These are phyloP conservation scores for Rhipidura dahli DNA, from an alignment of 2,113 vertebrate species.

Conservation along the genomic window DNA sequence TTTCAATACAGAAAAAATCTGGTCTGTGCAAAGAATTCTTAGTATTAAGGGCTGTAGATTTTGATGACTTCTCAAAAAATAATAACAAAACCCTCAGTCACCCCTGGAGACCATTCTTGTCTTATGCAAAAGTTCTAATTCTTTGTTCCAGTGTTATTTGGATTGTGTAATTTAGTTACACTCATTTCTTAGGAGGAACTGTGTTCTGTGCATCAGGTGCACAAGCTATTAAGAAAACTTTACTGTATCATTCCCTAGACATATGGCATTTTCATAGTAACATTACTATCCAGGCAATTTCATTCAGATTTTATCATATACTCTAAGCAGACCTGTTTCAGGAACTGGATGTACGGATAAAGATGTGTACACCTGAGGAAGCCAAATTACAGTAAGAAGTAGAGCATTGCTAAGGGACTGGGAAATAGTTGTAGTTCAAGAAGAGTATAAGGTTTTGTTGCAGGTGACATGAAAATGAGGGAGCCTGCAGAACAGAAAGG, in stretches of 20 bases:
- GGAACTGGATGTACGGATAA: neutral
- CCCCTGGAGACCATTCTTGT: neutral
- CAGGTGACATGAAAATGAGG: neutral
- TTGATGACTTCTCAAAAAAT: neutral
- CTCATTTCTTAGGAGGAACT: neutral
- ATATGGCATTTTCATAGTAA: neutral
- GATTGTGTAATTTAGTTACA: neutral
- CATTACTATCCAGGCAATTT: neutral
- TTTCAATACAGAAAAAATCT: neutral
- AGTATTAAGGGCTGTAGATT: neutral
- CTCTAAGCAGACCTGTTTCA: neutral
- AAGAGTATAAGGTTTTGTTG: neutral
- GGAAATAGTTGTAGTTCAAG: neutral
- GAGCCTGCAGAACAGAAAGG: neutral
- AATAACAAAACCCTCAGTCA: neutral
- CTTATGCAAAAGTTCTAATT: neutral
- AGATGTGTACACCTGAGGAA: neutral
- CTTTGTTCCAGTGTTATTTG: neutral
- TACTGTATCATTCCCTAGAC: neutral
- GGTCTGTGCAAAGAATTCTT: neutral
- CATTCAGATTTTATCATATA: slow-evolving; percentile 15
- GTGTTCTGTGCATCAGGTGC: neutral
- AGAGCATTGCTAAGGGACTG: neutral
- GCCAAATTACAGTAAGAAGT: neutral
- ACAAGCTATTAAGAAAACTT: neutral